These are phyloP conservation scores for Schizaphis graminum DNA, from an alignment of 2,888 invertebrate genomes.

Conservation along the genomic window DNA sequence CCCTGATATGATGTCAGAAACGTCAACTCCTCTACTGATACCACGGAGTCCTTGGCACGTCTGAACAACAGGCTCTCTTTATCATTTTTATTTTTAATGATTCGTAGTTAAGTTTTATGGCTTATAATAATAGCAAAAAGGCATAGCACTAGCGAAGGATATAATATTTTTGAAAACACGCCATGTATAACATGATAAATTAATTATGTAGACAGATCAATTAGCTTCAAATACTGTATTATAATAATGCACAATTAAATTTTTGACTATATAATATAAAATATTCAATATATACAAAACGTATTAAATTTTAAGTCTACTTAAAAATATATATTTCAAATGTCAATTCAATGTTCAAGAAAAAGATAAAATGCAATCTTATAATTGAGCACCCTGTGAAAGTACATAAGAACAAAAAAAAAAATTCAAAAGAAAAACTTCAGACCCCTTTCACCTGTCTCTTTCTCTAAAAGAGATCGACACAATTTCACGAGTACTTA, in stretches of 20 bases:
- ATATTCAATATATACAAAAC: background rate
- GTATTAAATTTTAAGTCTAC: background rate
- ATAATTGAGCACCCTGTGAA: conserved; percentile 59
- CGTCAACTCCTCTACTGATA: conserved; percentile 62
- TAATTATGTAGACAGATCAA: conserved; percentile 39
- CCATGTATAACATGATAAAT: conserved; percentile 32
- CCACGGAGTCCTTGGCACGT: conserved; percentile 63
- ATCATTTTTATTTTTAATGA: conserved; percentile 65
- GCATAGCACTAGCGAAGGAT: conserved; percentile 44
- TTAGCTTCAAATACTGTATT: conserved; percentile 29
- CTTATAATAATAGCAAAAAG: conserved; percentile 57
- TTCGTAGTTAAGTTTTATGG: conserved; percentile 61
- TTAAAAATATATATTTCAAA: background rate
- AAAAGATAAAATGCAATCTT: conserved; percentile 17
- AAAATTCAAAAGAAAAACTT: conserved; percentile 60
- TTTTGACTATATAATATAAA: conserved; percentile 13
- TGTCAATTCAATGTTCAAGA: background rate
- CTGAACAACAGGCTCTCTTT: conserved; percentile 60
- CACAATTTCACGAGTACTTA: conserved; percentile 65
- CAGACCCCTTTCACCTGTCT: conserved; percentile 63
- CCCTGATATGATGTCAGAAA: conserved; percentile 64
- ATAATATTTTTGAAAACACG: conserved; percentile 60
- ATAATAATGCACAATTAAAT: background rate
- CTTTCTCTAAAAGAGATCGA: conserved; percentile 65
- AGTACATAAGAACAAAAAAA: conserved; percentile 41